A percentile compares a stretch with the other conserved stretches of the same genome.
Conservation (phyloP, 2,888 invertebrate species). For the Mystacides longicornis region DNA sequence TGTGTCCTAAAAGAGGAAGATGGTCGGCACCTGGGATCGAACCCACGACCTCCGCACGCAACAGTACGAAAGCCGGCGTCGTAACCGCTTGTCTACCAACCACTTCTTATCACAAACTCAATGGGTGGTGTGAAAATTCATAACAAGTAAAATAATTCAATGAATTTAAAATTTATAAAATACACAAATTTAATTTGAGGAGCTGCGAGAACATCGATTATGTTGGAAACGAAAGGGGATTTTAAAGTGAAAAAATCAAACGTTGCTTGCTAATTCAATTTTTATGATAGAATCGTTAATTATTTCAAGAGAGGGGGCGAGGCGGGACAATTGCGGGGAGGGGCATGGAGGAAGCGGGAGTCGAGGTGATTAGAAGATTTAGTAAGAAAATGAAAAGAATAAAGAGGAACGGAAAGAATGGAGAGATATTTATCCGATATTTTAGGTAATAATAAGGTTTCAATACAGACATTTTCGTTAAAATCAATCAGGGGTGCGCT, state of each 20-base stretch:
- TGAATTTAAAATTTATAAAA: too few relatives aligned
- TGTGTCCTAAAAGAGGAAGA: too few relatives aligned
- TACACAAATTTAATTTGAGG: background rate
- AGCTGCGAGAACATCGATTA: background rate
- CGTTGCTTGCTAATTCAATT: background rate
- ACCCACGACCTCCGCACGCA: too few relatives aligned
- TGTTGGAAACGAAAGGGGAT: too few relatives aligned
- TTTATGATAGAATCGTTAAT: constrained; percentile 1
- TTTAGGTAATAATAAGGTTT: background rate
- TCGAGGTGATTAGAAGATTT: background rate
- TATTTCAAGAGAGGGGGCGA: background rate
- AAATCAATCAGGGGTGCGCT: too few relatives aligned
- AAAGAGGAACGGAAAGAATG: background rate
- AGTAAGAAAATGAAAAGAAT: background rate
- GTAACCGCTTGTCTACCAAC: too few relatives aligned
- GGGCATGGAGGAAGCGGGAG: background rate
- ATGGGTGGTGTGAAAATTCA: too few relatives aligned
- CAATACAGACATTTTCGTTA: too few relatives aligned
- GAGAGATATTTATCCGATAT: background rate
- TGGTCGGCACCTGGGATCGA: too few relatives aligned
- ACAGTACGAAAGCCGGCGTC: too few relatives aligned
- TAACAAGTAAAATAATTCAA: too few relatives aligned
- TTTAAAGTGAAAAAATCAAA: background rate
- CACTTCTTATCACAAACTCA: too few relatives aligned
- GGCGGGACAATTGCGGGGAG: background rate